These are phyloP conservation scores for Rhopalosiphum padi DNA, from an alignment of 1,140 invertebrate species.

Conservation along the genomic window DNA sequence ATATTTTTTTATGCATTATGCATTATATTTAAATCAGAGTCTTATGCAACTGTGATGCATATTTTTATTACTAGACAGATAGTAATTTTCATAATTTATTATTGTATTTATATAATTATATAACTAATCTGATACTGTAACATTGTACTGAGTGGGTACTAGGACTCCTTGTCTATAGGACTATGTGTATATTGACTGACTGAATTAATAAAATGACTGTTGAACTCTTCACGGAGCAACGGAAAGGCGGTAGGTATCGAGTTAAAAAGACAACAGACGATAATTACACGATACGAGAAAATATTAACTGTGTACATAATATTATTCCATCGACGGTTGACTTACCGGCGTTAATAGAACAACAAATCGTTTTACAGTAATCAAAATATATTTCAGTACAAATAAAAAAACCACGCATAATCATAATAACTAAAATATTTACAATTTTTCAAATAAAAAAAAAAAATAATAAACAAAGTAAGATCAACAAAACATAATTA, in stretches of 20 bases:
- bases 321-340: background rate
- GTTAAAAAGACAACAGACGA: background rate
- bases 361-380: background rate
- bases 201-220: background rate
- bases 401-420: background rate
- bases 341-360: background rate
- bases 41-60: background rate
- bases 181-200: background rate
- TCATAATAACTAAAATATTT: background rate
- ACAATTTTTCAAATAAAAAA: background rate
- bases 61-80: background rate
- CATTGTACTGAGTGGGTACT: background rate
- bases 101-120: no score
- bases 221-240: background rate
- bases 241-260: background rate
- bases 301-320: background rate
- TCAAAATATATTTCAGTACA: background rate
- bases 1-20: no score
- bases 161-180: background rate
- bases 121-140: background rate
- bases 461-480: background rate
- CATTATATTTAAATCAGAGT: background rate
- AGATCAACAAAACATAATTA: background rate
- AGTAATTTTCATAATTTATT: background rate
- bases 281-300: background rate